These are phyloP conservation scores for Pantherophis vulpinus DNA, from an alignment of 2,797 vertebrate genomes.

Conservation along the genomic window DNA sequence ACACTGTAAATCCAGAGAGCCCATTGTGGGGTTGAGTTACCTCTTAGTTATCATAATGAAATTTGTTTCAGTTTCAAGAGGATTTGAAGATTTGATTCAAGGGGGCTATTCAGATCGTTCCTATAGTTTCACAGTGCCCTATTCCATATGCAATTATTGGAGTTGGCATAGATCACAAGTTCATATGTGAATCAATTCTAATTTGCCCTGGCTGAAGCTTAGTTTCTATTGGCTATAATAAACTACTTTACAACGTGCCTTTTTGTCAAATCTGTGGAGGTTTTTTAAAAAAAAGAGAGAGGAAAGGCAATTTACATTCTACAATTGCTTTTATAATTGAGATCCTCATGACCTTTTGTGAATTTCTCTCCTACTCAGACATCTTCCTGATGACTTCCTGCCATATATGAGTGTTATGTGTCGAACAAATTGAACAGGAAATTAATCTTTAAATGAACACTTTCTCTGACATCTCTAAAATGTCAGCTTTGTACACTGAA, in stretches of 20 bases:
- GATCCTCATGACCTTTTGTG: neutral
- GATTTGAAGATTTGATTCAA: neutral
- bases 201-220: neutral
- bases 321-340: neutral
- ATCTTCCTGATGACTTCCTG: neutral
- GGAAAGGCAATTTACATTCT: neutral
- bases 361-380: neutral
- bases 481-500: slow-evolving; percentile 34
- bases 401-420: slow-evolving; percentile 4
- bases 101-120: neutral
- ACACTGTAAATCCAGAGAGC: neutral
- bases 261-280: neutral
- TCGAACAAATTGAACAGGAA: slow-evolving; percentile 10
- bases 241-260: neutral
- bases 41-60: neutral
- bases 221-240: neutral
- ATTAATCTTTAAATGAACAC: slow-evolving; percentile 28
- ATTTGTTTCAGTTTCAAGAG: neutral
- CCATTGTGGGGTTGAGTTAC: neutral
- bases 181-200: neutral
- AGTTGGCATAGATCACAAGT: neutral
- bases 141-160: neutral
- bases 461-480: neutral
- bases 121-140: neutral
- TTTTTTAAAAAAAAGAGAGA: neutral